Base-by-base conservation (phyloP, 1,140 invertebrate genomes). In the Bombus difficillimus region DNA sequence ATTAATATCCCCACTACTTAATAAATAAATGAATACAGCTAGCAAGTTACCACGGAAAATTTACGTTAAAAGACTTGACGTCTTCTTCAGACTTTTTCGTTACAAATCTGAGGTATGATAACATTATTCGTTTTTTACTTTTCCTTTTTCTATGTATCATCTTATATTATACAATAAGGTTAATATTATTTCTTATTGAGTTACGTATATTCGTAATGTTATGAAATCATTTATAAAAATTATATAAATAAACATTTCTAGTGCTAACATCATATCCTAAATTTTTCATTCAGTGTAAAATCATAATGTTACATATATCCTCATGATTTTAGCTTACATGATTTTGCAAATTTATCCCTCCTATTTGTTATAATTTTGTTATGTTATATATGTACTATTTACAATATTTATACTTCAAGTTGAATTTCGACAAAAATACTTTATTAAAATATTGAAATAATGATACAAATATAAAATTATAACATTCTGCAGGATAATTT, bases 1-100 rank as follows among this genome's bases (percentile, higher is more conserved):
- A 71, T 79, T 47, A 76, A 86, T 86, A 86, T 83, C 53, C 62
- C 81, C 64, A 62, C 73, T 86, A 32, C 85, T 88, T 88, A 62
- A 66, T 77, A 68, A 78, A 86, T 89, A 94, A 94, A 94, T 94
- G 93, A 93, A 88, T 91, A 76, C 87, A 89, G 89, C 86, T 43
- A 93, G 83, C 47, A 92, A 88, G 85, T 82, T 93, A 78, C 76
- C 93, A 82, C 86, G 90, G 88, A 90, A 87, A 88, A 89, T 93
- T 73, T 88, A 88, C 76, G 83, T 89, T 78, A 81, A 86, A 86
- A 92, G 78, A 90, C 92, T 90, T 87, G 92, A 92, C 80, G 87
- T 89, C 83, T 88, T 89, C 71, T 88, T 89, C 71, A 72, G 78
- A 80, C 83, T 86, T 66, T 87, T 76, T 79, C 87, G 90, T 83